Base-by-base conservation (phyloP, 2,888 invertebrate species). In the Trichopoda pennipes region DNA sequence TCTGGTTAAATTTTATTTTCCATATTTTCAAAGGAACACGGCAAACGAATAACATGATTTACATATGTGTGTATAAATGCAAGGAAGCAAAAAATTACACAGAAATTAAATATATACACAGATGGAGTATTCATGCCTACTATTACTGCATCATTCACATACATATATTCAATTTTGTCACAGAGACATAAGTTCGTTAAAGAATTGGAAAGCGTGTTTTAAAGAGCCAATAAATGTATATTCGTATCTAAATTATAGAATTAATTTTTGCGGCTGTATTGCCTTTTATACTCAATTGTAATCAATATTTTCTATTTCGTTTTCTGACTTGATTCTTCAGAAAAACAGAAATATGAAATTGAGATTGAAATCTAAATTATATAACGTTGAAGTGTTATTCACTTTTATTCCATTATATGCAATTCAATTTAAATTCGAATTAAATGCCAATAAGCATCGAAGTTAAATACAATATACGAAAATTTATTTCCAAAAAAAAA, bases 21-120 rank as follows among this genome's bases (percentile, higher is more conserved):
- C 16, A 28, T 23, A 66, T 49, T 66, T 66, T 66, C 42, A 56
- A 49, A 66, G 56, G 32, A 12, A 38, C 47, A 38, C 38, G 19
- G 58, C 47, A 66, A 56, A 66, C 47, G 35, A 74, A 64, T 35
- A 49, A 49, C 49, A 19, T 51, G 10, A 35, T 35, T 44, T n/a
- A 44, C n/a, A 44, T 44, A 35, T 51, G n/a, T 21, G 21, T 51
- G 7, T 53, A 51, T 4, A 51, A 21, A 66, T 51, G 66, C 51
- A 38, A 19, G 66, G 35, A 38, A 19, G 51, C 7, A 38, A 38
- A 28, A 28, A 8, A 28, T 7, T 6, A 28, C 28, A 28, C 8
- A 6, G 7, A 28, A 28, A 28, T 28, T 28, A 8, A n/a, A n/a
- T 28, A 7, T 28, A 6, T 6, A 28, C 28, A 28, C 28, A 28